These are phyloP conservation scores for Blastomussa wellsi DNA, from an alignment of 92 coral and sea anemone species.

Conservation along the genomic window DNA sequence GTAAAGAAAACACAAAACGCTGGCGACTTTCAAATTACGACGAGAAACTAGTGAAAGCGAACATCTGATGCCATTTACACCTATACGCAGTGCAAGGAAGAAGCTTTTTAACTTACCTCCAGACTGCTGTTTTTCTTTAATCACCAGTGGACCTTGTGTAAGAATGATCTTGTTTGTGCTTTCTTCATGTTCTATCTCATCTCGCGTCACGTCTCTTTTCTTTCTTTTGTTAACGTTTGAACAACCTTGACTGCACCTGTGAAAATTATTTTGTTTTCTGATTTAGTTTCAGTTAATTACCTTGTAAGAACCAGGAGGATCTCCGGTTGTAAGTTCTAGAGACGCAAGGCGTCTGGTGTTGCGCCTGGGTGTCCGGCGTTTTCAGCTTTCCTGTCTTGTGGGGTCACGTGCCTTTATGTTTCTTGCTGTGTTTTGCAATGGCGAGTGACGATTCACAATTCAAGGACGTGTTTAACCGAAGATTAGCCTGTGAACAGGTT, in stretches of 20 bases:
- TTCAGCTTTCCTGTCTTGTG: too few species aligned
- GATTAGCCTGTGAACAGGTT: too few species aligned
- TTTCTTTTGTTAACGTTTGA: constrained; percentile 10
- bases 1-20: too few species aligned
- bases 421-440: too few species aligned
- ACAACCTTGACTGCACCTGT: constrained; percentile 31
- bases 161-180: constrained; percentile 26
- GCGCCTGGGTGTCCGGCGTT: not conserved
- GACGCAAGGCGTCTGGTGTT: not conserved
- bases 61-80: not conserved
- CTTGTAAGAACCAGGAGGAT: too few species aligned
- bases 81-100: not conserved
- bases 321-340: not conserved
- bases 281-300: not conserved
- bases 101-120: constrained; percentile 2
- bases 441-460: not conserved
- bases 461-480: not conserved
- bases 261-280: not conserved
- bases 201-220: constrained; percentile 16
- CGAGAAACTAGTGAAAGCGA: too few species aligned
- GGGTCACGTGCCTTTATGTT: too few species aligned
- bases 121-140: not conserved
- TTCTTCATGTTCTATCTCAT: constrained; percentile 23
- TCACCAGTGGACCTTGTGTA: constrained; percentile 20
- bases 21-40: too few species aligned